These are phyloP conservation scores for Rattus rattus DNA, from an alignment of 2,113 vertebrate species.

Conservation along the genomic window DNA sequence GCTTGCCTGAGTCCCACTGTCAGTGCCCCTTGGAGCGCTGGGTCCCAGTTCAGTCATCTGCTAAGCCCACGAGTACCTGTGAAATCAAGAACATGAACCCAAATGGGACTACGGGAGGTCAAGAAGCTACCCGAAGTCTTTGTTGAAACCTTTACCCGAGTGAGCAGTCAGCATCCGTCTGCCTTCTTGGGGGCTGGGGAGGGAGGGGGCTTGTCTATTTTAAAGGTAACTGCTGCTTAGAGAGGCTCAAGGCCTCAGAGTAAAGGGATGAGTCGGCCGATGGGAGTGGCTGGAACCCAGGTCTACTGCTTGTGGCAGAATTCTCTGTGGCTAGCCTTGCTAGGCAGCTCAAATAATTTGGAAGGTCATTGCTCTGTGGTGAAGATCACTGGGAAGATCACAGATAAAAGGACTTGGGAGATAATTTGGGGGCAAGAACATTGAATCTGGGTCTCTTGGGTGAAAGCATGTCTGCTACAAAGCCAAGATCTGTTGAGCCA, in stretches of 20 bases:
- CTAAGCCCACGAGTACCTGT: neutral
- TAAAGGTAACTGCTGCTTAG: neutral
- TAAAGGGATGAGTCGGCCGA: rapidly evolving
- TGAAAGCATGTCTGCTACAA: neutral
- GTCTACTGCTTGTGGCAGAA: rapidly evolving
- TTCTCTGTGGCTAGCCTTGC: neutral
- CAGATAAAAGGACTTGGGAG: neutral
- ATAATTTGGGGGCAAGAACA: neutral
- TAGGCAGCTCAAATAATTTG: too few relatives aligned
- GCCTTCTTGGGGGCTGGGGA: neutral
- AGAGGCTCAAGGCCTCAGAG: neutral
- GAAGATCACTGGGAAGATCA: neutral
- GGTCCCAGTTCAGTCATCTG: neutral
- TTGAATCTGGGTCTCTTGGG: neutral
- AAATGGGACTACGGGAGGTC: neutral
- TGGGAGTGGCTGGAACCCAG: neutral
- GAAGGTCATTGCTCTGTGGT: neutral
- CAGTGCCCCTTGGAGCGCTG: neutral
- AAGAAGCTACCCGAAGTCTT: neutral
- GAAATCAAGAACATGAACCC: neutral
- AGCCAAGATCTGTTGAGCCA: neutral
- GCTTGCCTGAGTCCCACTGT: neutral
- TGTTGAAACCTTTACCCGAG: neutral
- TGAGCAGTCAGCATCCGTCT: neutral
- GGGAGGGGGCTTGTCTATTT: neutral